Evolutionary conservation across 2,797 vertebrate genomes (phyloP), one percentile per base, ranked within the genome.

Genomic region (Tragelaphus oryx): DNA sequence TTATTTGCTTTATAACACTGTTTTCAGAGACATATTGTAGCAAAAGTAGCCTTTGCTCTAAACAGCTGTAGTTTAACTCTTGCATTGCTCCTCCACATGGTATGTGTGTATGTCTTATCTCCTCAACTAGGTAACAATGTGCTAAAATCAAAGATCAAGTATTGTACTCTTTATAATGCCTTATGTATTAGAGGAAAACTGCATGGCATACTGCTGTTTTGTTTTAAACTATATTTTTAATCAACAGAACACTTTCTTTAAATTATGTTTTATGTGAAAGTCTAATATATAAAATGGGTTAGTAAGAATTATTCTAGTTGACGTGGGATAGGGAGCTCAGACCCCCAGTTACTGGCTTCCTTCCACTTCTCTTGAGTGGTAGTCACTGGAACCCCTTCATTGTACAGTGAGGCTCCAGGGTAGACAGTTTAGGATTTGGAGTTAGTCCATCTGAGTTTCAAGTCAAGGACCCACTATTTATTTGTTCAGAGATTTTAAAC

Each of bases 1-100:
- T 95, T 76, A 93, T 94, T 96, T 94, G 68, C 57, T 95, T 95
- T 96, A 85, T 75, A 93, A 95, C 44, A 87, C 33, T 91, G 59
- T 93, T 96, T 96, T 85, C 33, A 82, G 84, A 24, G 74, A 82
- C 44, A 92, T 71, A 82, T 60, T 93, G 4, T 68, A 62, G 62
- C 57, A 89, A 94, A 74, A 84, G 41, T 92, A 93, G 79, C 30
- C 65, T 91, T 87, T 86, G 71, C 17, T 95, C 86, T 96, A n/a
- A 92, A 94, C 68, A 50, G 50, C 46, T 89, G 68, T 74, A 48
- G 65, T 74, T 95, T 96, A 94, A 94, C 57, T 81, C 86, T 89
- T 87, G 18, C 83, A 41, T 60, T 92, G 41, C 79, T 76, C 76
- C 30, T 74, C 13, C 83, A 5, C 13, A 26, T 85, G 33, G n/a